Evolutionary conservation across 2,797 vertebrate species (phyloP).

Genomic region (Leucoraja ocellata): DNA sequence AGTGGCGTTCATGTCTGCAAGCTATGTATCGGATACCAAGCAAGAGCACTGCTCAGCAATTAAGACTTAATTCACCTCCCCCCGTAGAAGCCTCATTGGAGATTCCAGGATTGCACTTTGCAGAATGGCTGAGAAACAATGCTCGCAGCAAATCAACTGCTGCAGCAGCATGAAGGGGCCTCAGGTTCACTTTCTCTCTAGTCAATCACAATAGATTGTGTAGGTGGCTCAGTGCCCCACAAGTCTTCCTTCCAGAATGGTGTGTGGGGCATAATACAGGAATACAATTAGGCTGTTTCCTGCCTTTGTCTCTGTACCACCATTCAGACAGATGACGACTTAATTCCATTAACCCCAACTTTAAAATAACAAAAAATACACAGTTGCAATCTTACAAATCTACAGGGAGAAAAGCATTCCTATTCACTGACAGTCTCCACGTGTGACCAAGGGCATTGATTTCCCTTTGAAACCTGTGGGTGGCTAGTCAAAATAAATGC

Average conservation of each 20-base stretch:
- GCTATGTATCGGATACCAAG: too few relatives aligned
- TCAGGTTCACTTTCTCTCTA: not conserved
- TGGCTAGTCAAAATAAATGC: not conserved
- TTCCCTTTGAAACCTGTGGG: not conserved
- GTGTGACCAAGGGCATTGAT: not conserved
- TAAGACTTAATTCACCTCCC: not conserved
- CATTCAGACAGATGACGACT: too few relatives aligned
- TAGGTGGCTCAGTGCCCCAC: not conserved
- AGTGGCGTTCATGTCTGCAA: not conserved
- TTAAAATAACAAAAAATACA: too few relatives aligned
- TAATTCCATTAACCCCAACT: too few relatives aligned
- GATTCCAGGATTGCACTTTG: not conserved
- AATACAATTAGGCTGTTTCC: not conserved
- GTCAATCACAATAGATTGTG: not conserved
- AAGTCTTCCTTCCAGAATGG: not conserved
- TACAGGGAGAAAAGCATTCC: not conserved
- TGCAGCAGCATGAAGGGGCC: too few relatives aligned
- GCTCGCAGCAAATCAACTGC: not conserved
- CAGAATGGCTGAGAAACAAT: not conserved
- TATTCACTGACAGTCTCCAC: not conserved
- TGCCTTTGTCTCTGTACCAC: not conserved
- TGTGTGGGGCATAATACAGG: not conserved
- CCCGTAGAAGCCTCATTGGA: not conserved
- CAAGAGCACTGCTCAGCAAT: not conserved
- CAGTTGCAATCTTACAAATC: not conserved